These are phyloP conservation scores for Macropodus opercularis DNA, from an alignment of 2,797 vertebrate genomes.

Conservation along the genomic window DNA sequence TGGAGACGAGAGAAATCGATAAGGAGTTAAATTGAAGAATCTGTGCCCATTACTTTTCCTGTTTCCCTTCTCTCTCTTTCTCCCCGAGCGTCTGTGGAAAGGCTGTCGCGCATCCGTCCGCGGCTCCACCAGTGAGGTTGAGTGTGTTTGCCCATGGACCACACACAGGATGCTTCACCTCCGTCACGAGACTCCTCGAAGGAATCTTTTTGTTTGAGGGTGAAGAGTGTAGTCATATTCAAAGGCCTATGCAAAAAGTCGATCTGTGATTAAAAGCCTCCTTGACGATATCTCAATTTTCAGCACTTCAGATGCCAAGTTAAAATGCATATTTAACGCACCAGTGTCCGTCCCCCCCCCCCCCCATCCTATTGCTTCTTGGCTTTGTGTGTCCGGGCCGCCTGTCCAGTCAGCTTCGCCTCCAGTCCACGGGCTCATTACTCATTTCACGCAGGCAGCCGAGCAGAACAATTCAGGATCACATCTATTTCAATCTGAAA, in stretches of 20 bases:
- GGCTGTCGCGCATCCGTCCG: constrained; percentile 27
- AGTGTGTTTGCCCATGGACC: constrained; percentile 22
- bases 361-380: constrained; percentile 26
- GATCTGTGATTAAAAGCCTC: constrained; percentile 34
- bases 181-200: neutral
- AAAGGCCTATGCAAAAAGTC: constrained; percentile 12
- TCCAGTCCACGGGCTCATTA: constrained; percentile 57
- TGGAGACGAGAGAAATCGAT: constrained; percentile 72
- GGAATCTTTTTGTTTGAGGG: constrained; percentile 1
- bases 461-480: constrained; percentile 70
- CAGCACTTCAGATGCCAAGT: constrained; percentile 37
- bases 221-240: constrained; percentile 7
- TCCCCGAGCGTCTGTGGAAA: constrained; percentile 46
- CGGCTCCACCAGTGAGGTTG: constrained; percentile 7
- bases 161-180: too few species aligned
- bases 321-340: constrained; percentile 38
- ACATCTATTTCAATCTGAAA: constrained; percentile 76
- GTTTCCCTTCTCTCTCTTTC: constrained; percentile 65
- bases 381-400: constrained; percentile 42
- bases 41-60: constrained; percentile 72
- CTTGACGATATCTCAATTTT: constrained; percentile 29
- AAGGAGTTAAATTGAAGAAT: constrained; percentile 77
- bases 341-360: too few species aligned
- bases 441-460: constrained; percentile 58
- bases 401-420: constrained; percentile 35